These are phyloP conservation scores for Gracilinanus agilis DNA, from an alignment of 2,113 vertebrate species.

Conservation along the genomic window DNA sequence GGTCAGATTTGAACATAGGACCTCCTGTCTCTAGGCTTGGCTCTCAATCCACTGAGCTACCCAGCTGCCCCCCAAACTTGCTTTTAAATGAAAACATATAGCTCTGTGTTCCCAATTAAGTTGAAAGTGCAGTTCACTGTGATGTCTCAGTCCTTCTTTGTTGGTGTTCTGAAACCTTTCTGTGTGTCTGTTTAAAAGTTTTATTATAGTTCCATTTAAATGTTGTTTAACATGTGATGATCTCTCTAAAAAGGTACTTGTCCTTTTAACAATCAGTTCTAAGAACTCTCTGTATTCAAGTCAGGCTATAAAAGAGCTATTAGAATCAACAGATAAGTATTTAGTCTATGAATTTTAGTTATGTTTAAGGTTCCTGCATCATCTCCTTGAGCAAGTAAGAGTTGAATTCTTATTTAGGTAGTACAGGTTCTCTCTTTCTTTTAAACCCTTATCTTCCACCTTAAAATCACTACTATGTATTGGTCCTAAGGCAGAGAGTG, in stretches of 20 bases:
- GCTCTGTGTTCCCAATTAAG: constrained; percentile 5
- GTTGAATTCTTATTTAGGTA: background rate
- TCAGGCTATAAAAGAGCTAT: constrained; percentile 12
- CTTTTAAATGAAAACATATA: constrained; percentile 9
- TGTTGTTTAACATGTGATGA: constrained; percentile 46
- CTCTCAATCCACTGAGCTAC: too few species aligned
- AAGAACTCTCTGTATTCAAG: constrained; percentile 11
- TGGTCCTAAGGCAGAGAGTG: too few species aligned
- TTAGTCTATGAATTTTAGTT: constrained; percentile 35
- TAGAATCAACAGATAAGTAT: background rate
- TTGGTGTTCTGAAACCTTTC: constrained; percentile 17
- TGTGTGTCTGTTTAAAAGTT: constrained; percentile 39
- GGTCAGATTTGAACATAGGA: too few species aligned
- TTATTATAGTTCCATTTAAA: constrained; percentile 53
- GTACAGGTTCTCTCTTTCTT: too few species aligned
- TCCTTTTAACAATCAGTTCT: constrained; percentile 52
- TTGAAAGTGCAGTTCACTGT: constrained; percentile 36
- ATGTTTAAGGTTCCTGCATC: constrained; percentile 41
- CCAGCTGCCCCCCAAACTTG: too few species aligned
- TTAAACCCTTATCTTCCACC: too few species aligned
- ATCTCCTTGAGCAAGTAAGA: constrained; percentile 29
- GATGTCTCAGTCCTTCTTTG: constrained; percentile 39
- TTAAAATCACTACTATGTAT: too few species aligned
- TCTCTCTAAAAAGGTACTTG: constrained; percentile 32
- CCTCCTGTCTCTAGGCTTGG: too few species aligned